Evolutionary conservation across 2,113 vertebrate species (phyloP).

Genomic region (Platichthys stellatus): DNA sequence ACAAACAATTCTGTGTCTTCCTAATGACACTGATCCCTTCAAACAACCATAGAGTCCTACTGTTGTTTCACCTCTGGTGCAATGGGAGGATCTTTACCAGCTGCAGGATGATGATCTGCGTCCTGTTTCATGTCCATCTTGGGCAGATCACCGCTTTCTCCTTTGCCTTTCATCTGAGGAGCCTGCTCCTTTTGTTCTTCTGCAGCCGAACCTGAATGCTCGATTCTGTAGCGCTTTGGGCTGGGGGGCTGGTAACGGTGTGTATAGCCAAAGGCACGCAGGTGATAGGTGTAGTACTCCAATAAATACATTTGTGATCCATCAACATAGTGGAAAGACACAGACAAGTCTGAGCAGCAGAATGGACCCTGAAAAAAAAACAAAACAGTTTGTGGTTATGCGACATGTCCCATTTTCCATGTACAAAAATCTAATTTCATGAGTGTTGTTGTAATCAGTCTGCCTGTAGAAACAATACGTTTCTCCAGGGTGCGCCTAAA

Average conservation of each 20-base stretch:
- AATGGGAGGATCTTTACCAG: constrained; percentile 22
- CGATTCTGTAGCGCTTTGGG: constrained; percentile 28
- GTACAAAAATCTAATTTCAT: background rate
- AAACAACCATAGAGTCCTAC: background rate
- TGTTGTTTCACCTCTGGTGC: constrained; percentile 18
- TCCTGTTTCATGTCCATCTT: constrained; percentile 23
- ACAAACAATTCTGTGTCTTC: background rate
- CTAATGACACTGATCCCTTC: background rate
- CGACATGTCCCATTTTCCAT: background rate
- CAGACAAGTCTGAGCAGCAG: constrained; percentile 82
- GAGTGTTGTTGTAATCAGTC: too few species aligned
- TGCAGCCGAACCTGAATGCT: background rate
- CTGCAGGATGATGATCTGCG: constrained; percentile 20
- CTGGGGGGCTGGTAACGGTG: constrained; percentile 78
- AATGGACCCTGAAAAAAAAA: constrained; percentile 73
- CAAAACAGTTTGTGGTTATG: background rate
- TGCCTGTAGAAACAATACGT: too few species aligned
- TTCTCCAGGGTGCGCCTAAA: too few species aligned
- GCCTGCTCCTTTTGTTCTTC: constrained; percentile 6
- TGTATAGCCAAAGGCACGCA: constrained; percentile 81
- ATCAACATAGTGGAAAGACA: constrained; percentile 84
- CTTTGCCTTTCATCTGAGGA: constrained; percentile 21
- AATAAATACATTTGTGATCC: constrained; percentile 73
- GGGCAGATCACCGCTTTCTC: background rate
- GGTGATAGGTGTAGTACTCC: constrained; percentile 84